A percentile compares a stretch with the other conserved stretches of the same genome.
Conservation (phyloP, 2,888 invertebrate species). For the Acronicta aceris region DNA sequence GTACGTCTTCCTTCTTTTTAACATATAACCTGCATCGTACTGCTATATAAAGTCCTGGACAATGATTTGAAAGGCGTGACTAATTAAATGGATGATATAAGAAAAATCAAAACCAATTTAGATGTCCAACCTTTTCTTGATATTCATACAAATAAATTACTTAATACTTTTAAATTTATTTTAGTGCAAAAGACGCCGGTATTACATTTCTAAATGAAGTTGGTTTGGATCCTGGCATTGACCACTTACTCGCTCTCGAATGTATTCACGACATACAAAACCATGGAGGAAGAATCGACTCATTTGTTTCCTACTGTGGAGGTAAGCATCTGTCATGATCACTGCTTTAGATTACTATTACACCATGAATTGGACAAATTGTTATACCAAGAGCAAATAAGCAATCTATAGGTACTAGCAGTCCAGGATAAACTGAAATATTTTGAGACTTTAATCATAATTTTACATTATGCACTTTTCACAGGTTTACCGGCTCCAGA, state of each 20-base stretch:
- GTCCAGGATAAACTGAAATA: too few species aligned
- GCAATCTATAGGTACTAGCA: background rate
- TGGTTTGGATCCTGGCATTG: conserved; percentile 99
- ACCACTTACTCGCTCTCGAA: conserved; percentile 98
- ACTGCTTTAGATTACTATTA: background rate
- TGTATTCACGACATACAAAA: conserved; percentile 97
- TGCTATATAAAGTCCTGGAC: too few species aligned
- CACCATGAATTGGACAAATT: background rate
- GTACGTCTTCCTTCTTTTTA: too few species aligned
- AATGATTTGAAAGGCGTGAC: too few species aligned
- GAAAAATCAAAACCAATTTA: too few species aligned
- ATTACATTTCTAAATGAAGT: conserved; percentile 98
- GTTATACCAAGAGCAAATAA: background rate
- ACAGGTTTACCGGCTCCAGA: conserved; percentile 98
- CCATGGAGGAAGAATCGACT: conserved; percentile 97
- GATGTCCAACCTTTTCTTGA: too few species aligned
- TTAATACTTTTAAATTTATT: conserved; percentile 21
- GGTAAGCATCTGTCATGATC: conserved; percentile 71
- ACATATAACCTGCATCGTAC: too few species aligned
- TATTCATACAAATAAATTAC: background rate
- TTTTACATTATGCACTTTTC: conserved; percentile 4
- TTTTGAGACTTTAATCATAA: too few species aligned
- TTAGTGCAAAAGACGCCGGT: conserved; percentile 96
- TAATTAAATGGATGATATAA: too few species aligned
- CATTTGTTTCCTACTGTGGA: conserved; percentile 99